Evolutionary conservation across 2,888 invertebrate genomes (phyloP).

Genomic region (Apantesis nais): DNA sequence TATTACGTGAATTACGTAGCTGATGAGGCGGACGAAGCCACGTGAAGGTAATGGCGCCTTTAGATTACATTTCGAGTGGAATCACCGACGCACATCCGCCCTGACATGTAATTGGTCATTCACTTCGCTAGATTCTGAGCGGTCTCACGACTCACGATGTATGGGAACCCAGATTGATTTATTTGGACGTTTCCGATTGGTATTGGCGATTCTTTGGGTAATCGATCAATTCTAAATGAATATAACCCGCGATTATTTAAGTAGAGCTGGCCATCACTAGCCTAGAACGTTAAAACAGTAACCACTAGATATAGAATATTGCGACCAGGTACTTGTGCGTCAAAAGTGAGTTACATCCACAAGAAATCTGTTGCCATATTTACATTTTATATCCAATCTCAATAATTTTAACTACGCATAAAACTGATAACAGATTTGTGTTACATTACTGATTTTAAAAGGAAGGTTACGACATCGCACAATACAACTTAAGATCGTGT

Average conservation of each 20-base stretch:
- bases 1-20: conserved; percentile 68
- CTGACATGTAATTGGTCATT: conserved; percentile 70
- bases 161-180: conserved; percentile 58
- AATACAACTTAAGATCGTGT: not conserved
- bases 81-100: conserved; percentile 67
- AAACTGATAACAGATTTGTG: not conserved
- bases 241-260: conserved; percentile 14
- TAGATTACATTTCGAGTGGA: conserved; percentile 72
- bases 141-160: conserved; percentile 64
- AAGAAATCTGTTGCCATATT: not conserved
- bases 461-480: not conserved
- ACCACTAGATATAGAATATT: not conserved
- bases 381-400: not conserved
- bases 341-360: not conserved
- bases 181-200: conserved; percentile 49
- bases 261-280: not conserved
- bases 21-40: conserved; percentile 58
- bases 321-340: not conserved
- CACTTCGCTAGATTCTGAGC: conserved; percentile 56
- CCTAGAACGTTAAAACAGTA: not conserved
- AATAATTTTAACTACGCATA: not conserved
- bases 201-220: conserved; percentile 38
- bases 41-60: conserved; percentile 65
- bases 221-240: conserved; percentile 26
- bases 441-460: not conserved